phyloP scores from a whole-genome alignment of 30 jellyfish, hydroid and myxozoan genomes.

The Turritopsis dohrnii region DNA sequence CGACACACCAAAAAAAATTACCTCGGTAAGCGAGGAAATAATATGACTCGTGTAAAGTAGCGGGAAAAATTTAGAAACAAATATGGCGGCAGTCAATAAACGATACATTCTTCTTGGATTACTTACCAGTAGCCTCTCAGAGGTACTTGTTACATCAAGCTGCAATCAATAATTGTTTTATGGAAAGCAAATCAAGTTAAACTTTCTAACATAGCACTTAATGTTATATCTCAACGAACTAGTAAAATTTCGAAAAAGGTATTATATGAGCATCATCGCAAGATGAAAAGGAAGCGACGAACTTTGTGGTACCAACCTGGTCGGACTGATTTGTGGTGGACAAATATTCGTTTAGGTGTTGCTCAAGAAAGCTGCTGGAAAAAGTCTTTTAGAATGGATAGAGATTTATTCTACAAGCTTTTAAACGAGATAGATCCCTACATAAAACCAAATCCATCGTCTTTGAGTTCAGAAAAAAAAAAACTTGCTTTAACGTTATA shows the following conservation, averaged over 20 bases:
- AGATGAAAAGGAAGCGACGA: not conserved
- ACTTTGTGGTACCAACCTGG: not conserved
- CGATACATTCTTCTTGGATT: too few relatives aligned
- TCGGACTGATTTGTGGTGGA: not conserved
- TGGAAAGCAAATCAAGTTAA: constrained; percentile 1
- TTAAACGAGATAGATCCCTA: not conserved
- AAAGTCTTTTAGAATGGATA: not conserved
- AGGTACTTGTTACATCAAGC: not conserved
- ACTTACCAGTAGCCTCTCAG: not conserved
- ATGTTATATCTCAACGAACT: not conserved
- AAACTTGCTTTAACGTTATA: constrained; percentile 10
- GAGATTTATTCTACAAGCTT: not conserved
- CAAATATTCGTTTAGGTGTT: not conserved
- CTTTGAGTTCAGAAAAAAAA: constrained; percentile 9
- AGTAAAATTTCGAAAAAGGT: not conserved
- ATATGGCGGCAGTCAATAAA: too few relatives aligned
- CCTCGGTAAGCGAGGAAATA: too few relatives aligned
- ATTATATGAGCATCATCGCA: not conserved
- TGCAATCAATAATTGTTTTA: not conserved
- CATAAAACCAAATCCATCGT: constrained; percentile 14
- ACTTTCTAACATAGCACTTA: not conserved
- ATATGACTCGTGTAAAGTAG: too few relatives aligned
- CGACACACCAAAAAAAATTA: too few relatives aligned
- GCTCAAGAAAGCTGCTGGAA: not conserved
- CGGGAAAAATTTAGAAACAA: too few relatives aligned